Evolutionary conservation across 2,113 vertebrate genomes (phyloP).

Genomic region (Gavialis gangeticus): DNA sequence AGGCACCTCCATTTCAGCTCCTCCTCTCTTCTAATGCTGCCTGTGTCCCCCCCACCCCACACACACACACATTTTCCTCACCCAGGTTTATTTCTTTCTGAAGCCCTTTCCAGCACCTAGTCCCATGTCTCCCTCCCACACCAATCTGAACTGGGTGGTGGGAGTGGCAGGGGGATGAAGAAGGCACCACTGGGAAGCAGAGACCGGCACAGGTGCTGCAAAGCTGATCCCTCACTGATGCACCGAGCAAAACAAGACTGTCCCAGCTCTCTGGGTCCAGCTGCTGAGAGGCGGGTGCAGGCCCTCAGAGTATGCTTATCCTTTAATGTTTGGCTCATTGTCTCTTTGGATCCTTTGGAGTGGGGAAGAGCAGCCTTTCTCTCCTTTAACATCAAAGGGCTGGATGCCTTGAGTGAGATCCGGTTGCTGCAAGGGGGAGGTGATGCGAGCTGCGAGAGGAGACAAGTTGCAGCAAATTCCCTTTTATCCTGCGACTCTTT

Average conservation of each 20-base stretch:
- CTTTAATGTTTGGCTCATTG: conserved; percentile 49
- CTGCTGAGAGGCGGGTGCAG: neutral
- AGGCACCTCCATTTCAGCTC: neutral
- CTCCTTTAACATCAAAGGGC: conserved; percentile 56
- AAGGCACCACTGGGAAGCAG: neutral
- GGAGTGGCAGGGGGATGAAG: neutral
- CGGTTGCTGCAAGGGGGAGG: conserved; percentile 23
- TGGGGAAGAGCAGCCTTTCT: neutral
- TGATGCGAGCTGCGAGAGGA: neutral
- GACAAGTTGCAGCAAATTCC: conserved; percentile 29
- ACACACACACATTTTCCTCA: neutral
- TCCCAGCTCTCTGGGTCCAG: neutral
- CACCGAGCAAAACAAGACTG: neutral
- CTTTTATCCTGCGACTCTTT: conserved; percentile 39
- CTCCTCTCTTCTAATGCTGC: neutral
- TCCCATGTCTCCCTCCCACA: neutral
- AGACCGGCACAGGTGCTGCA: neutral
- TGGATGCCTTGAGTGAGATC: neutral
- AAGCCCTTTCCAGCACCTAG: neutral
- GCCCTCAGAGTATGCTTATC: neutral
- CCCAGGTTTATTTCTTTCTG: neutral
- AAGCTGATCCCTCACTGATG: neutral
- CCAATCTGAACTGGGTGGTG: neutral
- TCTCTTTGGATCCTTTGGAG: neutral
- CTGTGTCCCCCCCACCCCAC: neutral